Base-by-base conservation (phyloP, 2,888 invertebrate species). In the Seira sanloemensis region DNA sequence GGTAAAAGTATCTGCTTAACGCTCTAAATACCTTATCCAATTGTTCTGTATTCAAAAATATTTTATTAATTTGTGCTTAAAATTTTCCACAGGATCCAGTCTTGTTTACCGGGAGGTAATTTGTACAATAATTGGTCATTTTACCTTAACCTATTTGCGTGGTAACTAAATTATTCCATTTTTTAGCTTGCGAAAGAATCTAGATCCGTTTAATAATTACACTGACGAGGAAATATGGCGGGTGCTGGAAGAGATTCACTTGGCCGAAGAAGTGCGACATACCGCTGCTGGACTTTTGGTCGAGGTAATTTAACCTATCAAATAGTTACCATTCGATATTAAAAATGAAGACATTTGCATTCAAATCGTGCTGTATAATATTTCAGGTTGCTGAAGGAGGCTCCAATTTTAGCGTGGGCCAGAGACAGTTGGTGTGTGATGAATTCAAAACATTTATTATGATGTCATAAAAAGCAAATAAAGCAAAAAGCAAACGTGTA, bases 371-470 rank as follows among this genome's bases (percentile, higher is more conserved):
- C 9, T 12, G 7, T 68, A 23, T 0, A 18, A 27, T 54, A 18
- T 4, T 19, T 68, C 23, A 85, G 88, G 90, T 90, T 89, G 78
- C 90, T 1, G 91, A 91, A 88, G 90, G 90, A 5, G 91, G 91
- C 12, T 76, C 88, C 5, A 91, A 91, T 80, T 90, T 92, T 72
- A 91, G 91, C 72, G 91, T 92, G 1, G 92, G 92, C 1, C 92
- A 92, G 88, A 88, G 91, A 25, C 92, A 92, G 87, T 90, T 92
- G 23, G 90, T 92, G 25, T 92, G 92, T n/a, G n/a, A n/a, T n/a
- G n/a, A n/a, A n/a, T n/a, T n/a, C n/a, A n/a, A n/a, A n/a, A n/a
- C n/a, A n/a, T n/a, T n/a, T n/a, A n/a, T n/a, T n/a, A n/a, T n/a
- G n/a, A n/a, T n/a, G n/a, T n/a, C n/a, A n/a, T n/a, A n/a, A n/a